phyloP scores from a whole-genome alignment of 30 jellyfish, hydroid and myxozoan species.

The Aurelia sp. region DNA sequence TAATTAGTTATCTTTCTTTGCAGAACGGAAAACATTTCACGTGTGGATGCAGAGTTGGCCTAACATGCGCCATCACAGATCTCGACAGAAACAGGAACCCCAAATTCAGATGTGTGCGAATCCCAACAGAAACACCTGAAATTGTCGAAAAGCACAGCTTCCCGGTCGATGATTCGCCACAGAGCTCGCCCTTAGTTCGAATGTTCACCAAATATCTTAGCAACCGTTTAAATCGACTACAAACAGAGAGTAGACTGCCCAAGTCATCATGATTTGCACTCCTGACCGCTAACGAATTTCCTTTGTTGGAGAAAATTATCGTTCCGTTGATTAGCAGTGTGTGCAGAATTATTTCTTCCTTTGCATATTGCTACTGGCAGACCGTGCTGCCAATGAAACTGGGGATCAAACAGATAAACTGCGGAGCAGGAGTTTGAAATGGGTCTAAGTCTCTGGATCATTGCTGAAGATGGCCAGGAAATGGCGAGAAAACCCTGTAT shows the following conservation, averaged over 20 bases:
- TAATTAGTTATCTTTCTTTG: neutral
- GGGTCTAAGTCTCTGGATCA: too few relatives aligned
- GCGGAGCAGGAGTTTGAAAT: too few relatives aligned
- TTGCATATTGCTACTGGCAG: slow-evolving; percentile 25
- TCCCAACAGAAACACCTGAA: slow-evolving; percentile 86
- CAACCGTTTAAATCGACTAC: slow-evolving; percentile 33
- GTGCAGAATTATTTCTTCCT: slow-evolving; percentile 7
- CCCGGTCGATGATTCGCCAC: slow-evolving; percentile 29
- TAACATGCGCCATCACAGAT: slow-evolving; percentile 78
- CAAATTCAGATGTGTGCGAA: slow-evolving; percentile 73
- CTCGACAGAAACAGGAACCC: slow-evolving; percentile 72
- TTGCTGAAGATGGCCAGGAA: too few relatives aligned
- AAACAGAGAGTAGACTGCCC: slow-evolving; percentile 12
- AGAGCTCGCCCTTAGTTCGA: slow-evolving; percentile 40
- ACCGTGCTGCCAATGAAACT: slow-evolving; percentile 21
- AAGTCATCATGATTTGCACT: slow-evolving; percentile 20
- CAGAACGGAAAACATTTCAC: slow-evolving; percentile 75
- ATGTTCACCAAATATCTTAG: slow-evolving; percentile 40
- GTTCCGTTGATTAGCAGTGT: slow-evolving; percentile 58
- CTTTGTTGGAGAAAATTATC: slow-evolving; percentile 9
- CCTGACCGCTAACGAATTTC: neutral
- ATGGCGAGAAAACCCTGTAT: too few relatives aligned
- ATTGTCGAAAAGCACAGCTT: slow-evolving; percentile 35
- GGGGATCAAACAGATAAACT: neutral
- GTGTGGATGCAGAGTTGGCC: slow-evolving; percentile 79